Base-by-base conservation (phyloP, 2,888 invertebrate species). In the Rapana venosa region DNA sequence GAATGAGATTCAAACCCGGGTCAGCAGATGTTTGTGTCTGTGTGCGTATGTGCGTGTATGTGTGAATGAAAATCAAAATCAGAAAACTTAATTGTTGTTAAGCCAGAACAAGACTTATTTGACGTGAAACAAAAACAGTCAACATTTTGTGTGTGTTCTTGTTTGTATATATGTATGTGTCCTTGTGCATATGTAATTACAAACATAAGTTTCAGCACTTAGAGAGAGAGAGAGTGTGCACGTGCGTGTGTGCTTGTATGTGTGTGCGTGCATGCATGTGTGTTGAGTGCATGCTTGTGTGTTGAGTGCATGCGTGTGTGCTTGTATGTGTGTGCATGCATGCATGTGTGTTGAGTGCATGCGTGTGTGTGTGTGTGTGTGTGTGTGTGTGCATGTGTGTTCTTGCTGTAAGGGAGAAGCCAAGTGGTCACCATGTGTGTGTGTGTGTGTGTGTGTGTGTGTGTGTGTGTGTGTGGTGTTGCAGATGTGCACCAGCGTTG, bases 401-500 rank as follows among this genome's bases (percentile, higher is more conserved):
- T 47, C 4, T 47, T 47, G 47, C 8, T 47, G 8, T 8, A 8
- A 47, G 47, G 47, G 47, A 47, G 47, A 47, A 47, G 47, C 47
- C 47, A 47, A 47, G 47, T 47, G 47, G 47, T 47, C 47, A 47
- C 47, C 47, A 47, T 47, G 4, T 47, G 4, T 47, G 47, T 47
- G 47, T 47, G 79, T 79, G 79, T 79, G 36, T 79, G 79, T 79
- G 79, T 79, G 79, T 79, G 36, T 79, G 5, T 35, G 79, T 79
- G 32, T 35, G 35, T 35, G 35, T 22, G 22, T 47, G n/a, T n/a
- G n/a, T n/a, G n/a, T 30, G 32, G 6, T 5, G 13, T 88, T 92
- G 90, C 92, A 96, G 97, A 87, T 99, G 99, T 97, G 98, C 99
- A 0, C 98, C 99, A 56, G 99, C 99, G 36, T 98, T 98, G 95